Percentiles rank a stretch among this genome's conserved stretches.
phyloP scores from a whole-genome alignment of 2,888 invertebrate genomes.

The Tetramorium bicarinatum region DNA sequence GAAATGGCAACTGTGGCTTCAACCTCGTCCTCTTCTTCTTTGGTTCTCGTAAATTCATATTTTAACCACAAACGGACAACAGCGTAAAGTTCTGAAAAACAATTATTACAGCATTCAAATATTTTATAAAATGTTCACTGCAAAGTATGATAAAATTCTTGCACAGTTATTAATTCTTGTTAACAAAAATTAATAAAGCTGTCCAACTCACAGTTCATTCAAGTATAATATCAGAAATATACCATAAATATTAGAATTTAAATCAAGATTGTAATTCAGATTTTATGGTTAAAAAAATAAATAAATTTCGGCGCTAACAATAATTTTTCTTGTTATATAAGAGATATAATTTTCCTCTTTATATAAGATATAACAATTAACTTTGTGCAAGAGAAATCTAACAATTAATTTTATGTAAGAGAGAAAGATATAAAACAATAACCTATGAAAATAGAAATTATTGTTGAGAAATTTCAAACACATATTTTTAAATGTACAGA shows the following conservation, averaged over 20 bases:
- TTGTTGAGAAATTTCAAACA: neutral
- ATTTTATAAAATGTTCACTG: neutral
- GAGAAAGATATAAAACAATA: neutral
- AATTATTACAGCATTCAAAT: neutral
- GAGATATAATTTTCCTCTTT: neutral
- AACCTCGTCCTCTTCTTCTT: constrained; percentile 86
- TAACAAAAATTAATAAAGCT: neutral
- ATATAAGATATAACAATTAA: neutral
- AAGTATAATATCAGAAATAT: neutral
- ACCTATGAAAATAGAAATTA: neutral
- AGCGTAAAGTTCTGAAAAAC: neutral
- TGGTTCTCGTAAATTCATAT: constrained; percentile 87
- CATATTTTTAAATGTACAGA: neutral
- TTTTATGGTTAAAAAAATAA: neutral
- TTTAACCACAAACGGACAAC: constrained; percentile 24
- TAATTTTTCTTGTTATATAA: neutral
- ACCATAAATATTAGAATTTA: neutral
- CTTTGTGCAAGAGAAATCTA: neutral
- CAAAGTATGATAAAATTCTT: neutral
- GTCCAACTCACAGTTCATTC: neutral
- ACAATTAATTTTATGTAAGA: neutral
- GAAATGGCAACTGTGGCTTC: constrained; percentile 83
- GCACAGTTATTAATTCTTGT: neutral
- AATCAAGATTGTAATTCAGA: neutral
- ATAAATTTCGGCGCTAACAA: neutral